Percentiles rank a stretch among this genome's conserved stretches.
phyloP scores from a whole-genome alignment of 2,113 vertebrate species.

The Bettongia penicillata region DNA sequence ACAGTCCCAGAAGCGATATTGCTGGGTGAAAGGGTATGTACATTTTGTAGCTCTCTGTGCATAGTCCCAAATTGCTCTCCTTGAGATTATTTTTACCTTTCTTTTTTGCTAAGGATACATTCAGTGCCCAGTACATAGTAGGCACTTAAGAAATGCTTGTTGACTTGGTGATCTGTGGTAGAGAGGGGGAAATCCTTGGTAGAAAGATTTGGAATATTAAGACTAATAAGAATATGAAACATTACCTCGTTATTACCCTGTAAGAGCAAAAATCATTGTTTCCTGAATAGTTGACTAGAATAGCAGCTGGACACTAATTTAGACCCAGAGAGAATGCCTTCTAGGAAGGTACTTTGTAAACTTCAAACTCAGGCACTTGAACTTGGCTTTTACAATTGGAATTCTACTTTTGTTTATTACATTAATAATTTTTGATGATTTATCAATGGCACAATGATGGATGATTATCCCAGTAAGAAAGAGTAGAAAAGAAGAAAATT shows the following conservation, averaged over 20 bases:
- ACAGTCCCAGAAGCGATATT: too few relatives aligned
- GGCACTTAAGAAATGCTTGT: constrained; percentile 17
- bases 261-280: constrained; percentile 9
- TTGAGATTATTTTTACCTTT: constrained; percentile 7
- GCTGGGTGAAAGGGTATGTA: too few relatives aligned
- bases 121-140: neutral
- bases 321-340: constrained; percentile 5
- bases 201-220: neutral
- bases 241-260: neutral
- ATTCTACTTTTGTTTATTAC: constrained; percentile 14
- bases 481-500: constrained; percentile 8
- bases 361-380: constrained; percentile 25
- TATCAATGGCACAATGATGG: neutral
- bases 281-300: constrained; percentile 24
- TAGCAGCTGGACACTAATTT: constrained; percentile 15
- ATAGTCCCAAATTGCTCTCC: neutral
- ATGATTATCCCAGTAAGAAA: constrained; percentile 26
- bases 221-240: constrained; percentile 10
- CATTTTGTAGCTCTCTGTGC: too few relatives aligned
- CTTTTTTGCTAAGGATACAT: neutral
- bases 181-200: neutral
- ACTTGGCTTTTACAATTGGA: neutral
- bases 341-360: constrained; percentile 8
- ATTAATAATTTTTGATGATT: constrained; percentile 38
- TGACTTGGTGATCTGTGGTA: neutral